Evolutionary conservation across 2,113 vertebrate genomes (phyloP), one percentile per base, ranked within the genome.

Genomic region (Bos javanicus): DNA sequence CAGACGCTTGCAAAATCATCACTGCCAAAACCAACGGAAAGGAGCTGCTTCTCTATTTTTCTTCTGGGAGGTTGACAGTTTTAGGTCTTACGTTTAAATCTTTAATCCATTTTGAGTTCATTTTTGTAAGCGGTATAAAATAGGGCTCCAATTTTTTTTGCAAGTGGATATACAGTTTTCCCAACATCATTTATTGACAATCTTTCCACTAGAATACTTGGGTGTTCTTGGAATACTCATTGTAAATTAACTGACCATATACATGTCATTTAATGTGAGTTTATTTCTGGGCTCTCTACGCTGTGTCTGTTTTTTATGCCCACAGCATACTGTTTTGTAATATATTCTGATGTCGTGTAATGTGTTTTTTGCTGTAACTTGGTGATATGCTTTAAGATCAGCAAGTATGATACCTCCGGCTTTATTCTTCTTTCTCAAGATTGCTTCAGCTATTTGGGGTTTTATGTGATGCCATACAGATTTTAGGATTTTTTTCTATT

Each of bases 271-370:
- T 26, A 46, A 52, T 33, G 9, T 3, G 56, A 39, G 25, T 30
- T 85, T 59, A 59, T 30, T 7, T 85, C 56, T 46, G 36, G 16
- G 26, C 25, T 19, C 5, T 43, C 50, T 12, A 0, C 12, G 1
- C 54, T 59, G 8, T 28, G 54, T 85, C 54, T 43, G 83, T 12
- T 30, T 43, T 43, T 7, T 46, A 60, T 43, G 83, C 83, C 26
- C 12, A 2, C 3, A 43, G 25, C 26, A 19, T 1, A 16, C 25
- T 43, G 3, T 4, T 30, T 19, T 7, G 25, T 19, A 7, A 30
- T 19, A 4, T 7, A 12, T 7, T 21, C 15, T 11, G 36, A 7
- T 7, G 16, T 13, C 19, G 13, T 12, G 1, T 6, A 7, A 4
- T 30, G 36, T 59, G 36, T 21, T 6, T 39, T 19, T 26, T 17